These are phyloP conservation scores for Dermatophagoides farinae DNA, from an alignment of 1,140 invertebrate genomes.

Conservation along the genomic window DNA sequence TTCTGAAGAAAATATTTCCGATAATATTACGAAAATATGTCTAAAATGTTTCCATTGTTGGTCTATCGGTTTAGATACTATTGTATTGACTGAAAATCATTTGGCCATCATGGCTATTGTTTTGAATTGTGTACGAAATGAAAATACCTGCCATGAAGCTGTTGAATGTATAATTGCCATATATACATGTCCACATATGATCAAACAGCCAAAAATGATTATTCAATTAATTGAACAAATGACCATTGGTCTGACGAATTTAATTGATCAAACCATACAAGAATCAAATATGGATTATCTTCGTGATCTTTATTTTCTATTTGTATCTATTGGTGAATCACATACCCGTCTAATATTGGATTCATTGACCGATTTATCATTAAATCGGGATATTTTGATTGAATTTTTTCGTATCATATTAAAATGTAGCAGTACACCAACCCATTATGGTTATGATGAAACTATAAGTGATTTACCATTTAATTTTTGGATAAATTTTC, in stretches of 20 bases:
- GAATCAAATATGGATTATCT: slow-evolving; percentile 25
- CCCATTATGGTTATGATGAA: slow-evolving; percentile 63
- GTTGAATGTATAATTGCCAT: slow-evolving; percentile 37
- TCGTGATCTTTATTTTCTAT: slow-evolving; percentile 35
- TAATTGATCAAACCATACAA: slow-evolving; percentile 23
- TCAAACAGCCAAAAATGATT: slow-evolving; percentile 28
- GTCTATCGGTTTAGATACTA: slow-evolving; percentile 33
- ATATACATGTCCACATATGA: slow-evolving; percentile 32
- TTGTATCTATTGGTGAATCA: slow-evolving; percentile 40
- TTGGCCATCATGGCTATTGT: slow-evolving; percentile 26
- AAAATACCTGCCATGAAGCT: slow-evolving; percentile 34
- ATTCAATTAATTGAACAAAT: slow-evolving; percentile 32
- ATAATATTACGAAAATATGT: slow-evolving; percentile 25
- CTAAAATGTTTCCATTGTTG: slow-evolving; percentile 40
- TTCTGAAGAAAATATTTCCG: slow-evolving; percentile 16
- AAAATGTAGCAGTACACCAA: slow-evolving; percentile 51
- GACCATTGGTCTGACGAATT: slow-evolving; percentile 22
- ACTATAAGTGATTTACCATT: slow-evolving; percentile 57
- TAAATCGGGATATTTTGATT: slow-evolving; percentile 25
- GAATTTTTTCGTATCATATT: slow-evolving; percentile 40
- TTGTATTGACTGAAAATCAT: slow-evolving; percentile 12
- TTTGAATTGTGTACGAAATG: slow-evolving; percentile 25
- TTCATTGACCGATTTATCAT: slow-evolving; percentile 22
- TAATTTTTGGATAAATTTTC: slow-evolving; percentile 73
- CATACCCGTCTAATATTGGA: slow-evolving; percentile 40